Percentiles rank a stretch among this genome's conserved stretches.
phyloP scores from a whole-genome alignment of 2,888 invertebrate genomes.

The Oeneis ivallda region DNA sequence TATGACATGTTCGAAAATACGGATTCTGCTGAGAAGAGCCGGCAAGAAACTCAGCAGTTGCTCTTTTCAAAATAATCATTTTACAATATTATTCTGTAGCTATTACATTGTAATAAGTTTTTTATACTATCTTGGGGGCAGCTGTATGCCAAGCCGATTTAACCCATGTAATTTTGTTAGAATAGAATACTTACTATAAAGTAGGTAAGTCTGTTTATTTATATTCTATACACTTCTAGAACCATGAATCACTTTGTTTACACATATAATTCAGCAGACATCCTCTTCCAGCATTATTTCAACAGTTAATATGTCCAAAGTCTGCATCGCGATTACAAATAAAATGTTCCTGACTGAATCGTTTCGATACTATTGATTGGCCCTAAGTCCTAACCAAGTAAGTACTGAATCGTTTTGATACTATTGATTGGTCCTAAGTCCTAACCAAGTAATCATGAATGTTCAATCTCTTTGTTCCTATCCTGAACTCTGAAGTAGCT shows the following conservation, averaged over 20 bases:
- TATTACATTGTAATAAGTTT: too few species aligned
- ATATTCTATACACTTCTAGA: constrained; percentile 3
- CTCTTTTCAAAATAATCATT: too few species aligned
- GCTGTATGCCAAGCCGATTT: too few species aligned
- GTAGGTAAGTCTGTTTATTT: not conserved
- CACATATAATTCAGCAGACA: constrained; percentile 4
- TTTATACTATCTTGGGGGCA: too few species aligned
- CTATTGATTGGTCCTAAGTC: not conserved
- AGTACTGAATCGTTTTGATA: not conserved
- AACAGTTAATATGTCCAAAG: not conserved
- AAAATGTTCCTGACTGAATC: not conserved
- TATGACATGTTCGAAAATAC: too few species aligned
- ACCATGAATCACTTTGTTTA: constrained; percentile 12
- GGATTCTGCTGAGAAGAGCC: too few species aligned
- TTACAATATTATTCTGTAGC: too few species aligned
- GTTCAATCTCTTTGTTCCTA: not conserved
- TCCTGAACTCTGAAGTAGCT: too few species aligned
- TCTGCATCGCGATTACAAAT: not conserved
- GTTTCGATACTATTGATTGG: not conserved
- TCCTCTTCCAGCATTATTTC: constrained; percentile 4
- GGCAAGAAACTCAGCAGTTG: too few species aligned
- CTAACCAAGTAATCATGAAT: not conserved
- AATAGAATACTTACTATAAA: not conserved
- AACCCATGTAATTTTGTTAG: too few species aligned
- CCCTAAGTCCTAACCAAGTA: not conserved